Percentiles rank a stretch among this genome's conserved stretches.
Conservation (phyloP, 2,113 vertebrate species). For the Aptenodytes patagonicus region DNA sequence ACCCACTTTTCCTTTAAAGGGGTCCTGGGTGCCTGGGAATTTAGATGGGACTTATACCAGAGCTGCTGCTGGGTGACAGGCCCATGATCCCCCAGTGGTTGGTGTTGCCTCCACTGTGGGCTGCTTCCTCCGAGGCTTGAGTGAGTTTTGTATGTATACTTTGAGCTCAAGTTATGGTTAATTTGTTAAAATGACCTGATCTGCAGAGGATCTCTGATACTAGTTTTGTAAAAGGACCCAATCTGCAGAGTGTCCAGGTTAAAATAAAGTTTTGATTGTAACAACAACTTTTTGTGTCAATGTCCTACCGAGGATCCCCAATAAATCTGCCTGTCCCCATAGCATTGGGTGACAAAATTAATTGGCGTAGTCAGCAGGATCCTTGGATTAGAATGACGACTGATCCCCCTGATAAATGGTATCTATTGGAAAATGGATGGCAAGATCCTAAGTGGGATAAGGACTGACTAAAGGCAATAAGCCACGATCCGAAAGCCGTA, state of each 20-base stretch:
- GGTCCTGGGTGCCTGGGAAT: not conserved
- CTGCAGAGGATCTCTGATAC: not conserved
- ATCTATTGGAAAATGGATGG: not conserved
- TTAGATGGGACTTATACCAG: not conserved
- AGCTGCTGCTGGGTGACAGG: not conserved
- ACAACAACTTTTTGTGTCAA: not conserved
- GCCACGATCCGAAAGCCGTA: not conserved
- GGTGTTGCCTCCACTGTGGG: not conserved
- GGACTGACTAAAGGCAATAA: not conserved
- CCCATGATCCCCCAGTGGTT: fast-evolving
- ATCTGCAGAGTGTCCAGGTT: not conserved
- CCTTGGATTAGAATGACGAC: not conserved
- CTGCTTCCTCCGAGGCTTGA: not conserved
- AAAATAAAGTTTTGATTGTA: not conserved
- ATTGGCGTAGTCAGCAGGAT: not conserved
- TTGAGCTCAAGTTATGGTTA: not conserved
- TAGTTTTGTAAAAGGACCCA: not conserved
- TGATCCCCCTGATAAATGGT: not conserved
- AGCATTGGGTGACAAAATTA: not conserved
- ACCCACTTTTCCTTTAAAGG: not conserved
- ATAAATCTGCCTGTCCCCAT: not conserved
- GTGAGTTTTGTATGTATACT: not conserved
- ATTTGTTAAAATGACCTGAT: not conserved
- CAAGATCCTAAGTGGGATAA: not conserved
- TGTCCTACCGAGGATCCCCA: not conserved